Evolutionary conservation across 2,888 invertebrate species (phyloP), one percentile per base, ranked within the genome.

Genomic region (Octonoba sinensis): DNA sequence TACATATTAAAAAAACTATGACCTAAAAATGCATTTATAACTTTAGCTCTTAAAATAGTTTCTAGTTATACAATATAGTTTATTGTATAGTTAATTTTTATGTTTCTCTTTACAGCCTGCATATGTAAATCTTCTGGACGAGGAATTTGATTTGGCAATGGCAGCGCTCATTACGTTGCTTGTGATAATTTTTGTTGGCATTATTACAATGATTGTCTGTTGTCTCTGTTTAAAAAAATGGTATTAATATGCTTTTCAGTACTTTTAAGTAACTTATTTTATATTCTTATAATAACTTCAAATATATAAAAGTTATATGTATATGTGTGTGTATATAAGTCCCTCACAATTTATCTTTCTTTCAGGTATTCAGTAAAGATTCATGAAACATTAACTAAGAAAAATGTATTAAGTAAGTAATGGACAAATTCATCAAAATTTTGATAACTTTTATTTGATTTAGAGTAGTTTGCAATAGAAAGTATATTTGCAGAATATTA

Each of bases 151-250:
- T 44, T 46, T 78, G 15, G 73, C 84, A 3, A 47, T 84, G 15
- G 79, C 72, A 0, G 83, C 82, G 11, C 66, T 84, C 16, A 84
- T 83, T 13, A 71, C 79, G 8, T 20, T 84, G 56, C 27, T 82
- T 13, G 75, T 84, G 6, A 72, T 84, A 20, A 67, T 84, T 18
- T 82, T 82, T 51, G 83, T 84, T 20, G 84, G 84, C 11, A 62
- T 83, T 4, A 83, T 84, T 15, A 84, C 84, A 0, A 74, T 83
- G 78, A 76, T 84, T 6, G 82, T 84, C 18, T 84, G 84, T 27
- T 84, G 84, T 22, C 66, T 82, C 20, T 84, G 84, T 44, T 46
- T 84, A n/a, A 84, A 84, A 27, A 82, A 76, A 49, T 84, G 84
- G 84, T 84, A 74, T 56, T 15, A 16, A 24, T 44, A 0, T 16